A percentile compares a stretch with the other conserved stretches of the same genome.
Conservation (phyloP, 2,888 invertebrate species). For the Alviniconcha strummeri region DNA sequence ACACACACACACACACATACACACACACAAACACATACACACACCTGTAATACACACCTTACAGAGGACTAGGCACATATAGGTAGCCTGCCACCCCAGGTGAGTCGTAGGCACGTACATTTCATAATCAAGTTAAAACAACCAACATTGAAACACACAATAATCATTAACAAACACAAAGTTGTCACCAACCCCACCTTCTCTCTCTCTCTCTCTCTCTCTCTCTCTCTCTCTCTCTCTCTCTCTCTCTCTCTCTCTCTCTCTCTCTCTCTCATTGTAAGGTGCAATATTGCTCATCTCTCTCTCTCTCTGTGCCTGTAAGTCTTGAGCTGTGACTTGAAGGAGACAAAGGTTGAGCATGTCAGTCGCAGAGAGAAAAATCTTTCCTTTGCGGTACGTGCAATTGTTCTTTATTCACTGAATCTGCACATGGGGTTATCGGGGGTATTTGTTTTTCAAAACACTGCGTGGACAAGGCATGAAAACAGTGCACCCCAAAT, state of each 20-base stretch:
- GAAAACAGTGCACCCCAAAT: no score
- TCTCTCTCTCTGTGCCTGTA: background rate
- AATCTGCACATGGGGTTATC: background rate
- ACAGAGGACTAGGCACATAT: no score
- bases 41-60: no score
- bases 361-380: no score
- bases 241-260: background rate
- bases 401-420: no score
- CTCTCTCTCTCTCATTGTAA: background rate
- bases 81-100: background rate
- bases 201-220: background rate
- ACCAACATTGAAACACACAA: background rate
- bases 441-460: background rate
- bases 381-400: no score
- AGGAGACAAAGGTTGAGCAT: no score
- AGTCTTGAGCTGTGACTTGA: background rate
- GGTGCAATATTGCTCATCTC: no score
- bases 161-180: background rate
- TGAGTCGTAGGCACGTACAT: background rate
- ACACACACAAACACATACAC: no score
- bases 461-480: no score
- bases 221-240: constrained; percentile 7
- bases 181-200: background rate
- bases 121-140: background rate
- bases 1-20: no score